Conservation (phyloP, 1,140 invertebrate species). For the Pseudomyrmex pallidus region DNA sequence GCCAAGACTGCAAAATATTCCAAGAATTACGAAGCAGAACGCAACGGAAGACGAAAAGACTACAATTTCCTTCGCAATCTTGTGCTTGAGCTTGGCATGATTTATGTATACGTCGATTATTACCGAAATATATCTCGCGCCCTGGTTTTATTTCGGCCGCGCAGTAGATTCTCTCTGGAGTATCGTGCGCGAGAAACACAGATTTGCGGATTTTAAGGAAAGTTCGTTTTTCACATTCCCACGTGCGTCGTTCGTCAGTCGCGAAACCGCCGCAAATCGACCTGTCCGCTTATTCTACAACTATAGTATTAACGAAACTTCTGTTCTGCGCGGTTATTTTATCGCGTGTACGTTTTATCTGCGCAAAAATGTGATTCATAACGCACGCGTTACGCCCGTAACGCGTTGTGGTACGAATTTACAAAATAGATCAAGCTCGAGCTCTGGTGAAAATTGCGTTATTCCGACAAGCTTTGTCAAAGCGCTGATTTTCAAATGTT, state of each 20-base stretch:
- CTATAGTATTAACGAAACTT: too few relatives aligned
- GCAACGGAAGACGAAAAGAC: background rate
- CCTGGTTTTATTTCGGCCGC: slow-evolving; percentile 54
- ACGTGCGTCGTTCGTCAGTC: slow-evolving; percentile 42
- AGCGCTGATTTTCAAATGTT: background rate
- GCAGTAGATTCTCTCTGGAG: slow-evolving; percentile 58
- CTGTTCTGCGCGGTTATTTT: too few relatives aligned
- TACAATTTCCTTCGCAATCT: slow-evolving; percentile 29
- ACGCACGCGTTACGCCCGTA: too few relatives aligned
- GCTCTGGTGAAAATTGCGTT: slow-evolving; percentile 39
- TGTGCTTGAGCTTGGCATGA: slow-evolving; percentile 29
- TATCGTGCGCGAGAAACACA: slow-evolving; percentile 52
- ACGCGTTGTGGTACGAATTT: too few relatives aligned
- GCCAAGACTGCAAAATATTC: background rate
- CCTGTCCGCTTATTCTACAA: background rate
- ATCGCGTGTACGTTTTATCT: too few relatives aligned
- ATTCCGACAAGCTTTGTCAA: slow-evolving; percentile 43
- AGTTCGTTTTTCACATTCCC: slow-evolving; percentile 53
- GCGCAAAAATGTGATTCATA: too few relatives aligned
- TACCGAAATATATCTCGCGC: slow-evolving; percentile 52
- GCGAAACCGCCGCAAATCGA: slow-evolving; percentile 59
- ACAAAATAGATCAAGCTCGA: background rate
- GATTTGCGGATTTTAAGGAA: slow-evolving; percentile 60
- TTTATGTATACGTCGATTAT: slow-evolving; percentile 57
- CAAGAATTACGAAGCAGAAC: background rate